phyloP scores from a whole-genome alignment of 1,140 invertebrate genomes.

The Phymastichus coffea region DNA sequence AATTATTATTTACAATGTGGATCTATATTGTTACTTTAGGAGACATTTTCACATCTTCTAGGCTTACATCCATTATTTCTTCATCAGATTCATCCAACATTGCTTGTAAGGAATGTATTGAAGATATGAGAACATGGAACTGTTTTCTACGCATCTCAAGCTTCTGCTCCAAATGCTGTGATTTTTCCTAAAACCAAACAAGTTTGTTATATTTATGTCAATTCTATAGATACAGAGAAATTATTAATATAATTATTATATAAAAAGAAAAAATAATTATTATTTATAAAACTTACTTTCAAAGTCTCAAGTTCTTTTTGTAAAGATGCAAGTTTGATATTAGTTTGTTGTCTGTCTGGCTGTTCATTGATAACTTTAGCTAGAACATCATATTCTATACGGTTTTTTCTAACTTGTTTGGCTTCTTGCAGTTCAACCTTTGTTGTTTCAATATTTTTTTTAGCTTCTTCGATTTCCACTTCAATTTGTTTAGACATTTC shows the following conservation, averaged over 20 bases:
- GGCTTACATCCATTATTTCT: slow-evolving; percentile 61
- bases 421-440: slow-evolving; percentile 76
- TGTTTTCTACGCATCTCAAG: slow-evolving; percentile 82
- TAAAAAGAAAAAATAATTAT: neutral
- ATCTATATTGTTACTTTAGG: slow-evolving; percentile 29
- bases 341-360: slow-evolving; percentile 83
- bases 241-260: neutral
- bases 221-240: neutral
- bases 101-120: slow-evolving; percentile 74
- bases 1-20: neutral
- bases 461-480: slow-evolving; percentile 72
- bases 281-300: slow-evolving; percentile 50
- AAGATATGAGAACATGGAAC: slow-evolving; percentile 82
- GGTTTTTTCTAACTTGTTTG: slow-evolving; percentile 82
- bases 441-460: slow-evolving; percentile 72
- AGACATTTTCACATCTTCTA: slow-evolving; percentile 53
- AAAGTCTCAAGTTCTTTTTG: slow-evolving; percentile 71
- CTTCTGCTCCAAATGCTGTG: slow-evolving; percentile 72
- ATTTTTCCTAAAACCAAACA: slow-evolving; percentile 61
- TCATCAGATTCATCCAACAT: slow-evolving; percentile 69
- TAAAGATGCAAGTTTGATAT: slow-evolving; percentile 70
- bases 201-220: neutral
- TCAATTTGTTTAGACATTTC: slow-evolving; percentile 75
- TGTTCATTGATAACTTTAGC: slow-evolving; percentile 88
- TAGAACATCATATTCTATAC: slow-evolving; percentile 89